Evolutionary conservation across 1,140 invertebrate species (phyloP), one percentile per base, ranked within the genome.

Genomic region (Hycleus cichorii): DNA sequence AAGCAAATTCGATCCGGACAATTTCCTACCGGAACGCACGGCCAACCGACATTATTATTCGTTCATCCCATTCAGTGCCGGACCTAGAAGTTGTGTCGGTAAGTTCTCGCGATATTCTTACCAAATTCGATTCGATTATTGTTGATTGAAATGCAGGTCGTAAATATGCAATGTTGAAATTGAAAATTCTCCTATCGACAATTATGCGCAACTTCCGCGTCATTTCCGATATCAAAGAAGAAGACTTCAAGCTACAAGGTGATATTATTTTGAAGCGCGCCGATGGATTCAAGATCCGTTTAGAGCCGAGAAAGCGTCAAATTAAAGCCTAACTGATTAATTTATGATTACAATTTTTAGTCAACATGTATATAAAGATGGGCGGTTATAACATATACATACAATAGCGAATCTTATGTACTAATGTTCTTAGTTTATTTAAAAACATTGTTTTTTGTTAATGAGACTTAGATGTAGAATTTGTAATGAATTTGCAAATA

Each of bases 41-140:
- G 81, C 86, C 49, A 83, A 84, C 69, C 78, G 92, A 69, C 87
- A 87, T 72, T 92, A 92, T 64, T 95, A 91, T 71, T 81, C 89
- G 24, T 95, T 87, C 65, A 85, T 95, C 53, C 92, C 92, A 1
- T 95, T 95, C 78, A 91, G 89, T 60, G 92, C 92, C 62, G 92
- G 91, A 18, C 88, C 88, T 8, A 81, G 86, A 52, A 89, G 87
- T 74, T 91, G 89, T 68, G 88, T 91, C 26, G 90, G 87, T 89
- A 69, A 78, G 79, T 72, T 24, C 9, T 11, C 6, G 6, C 12
- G 12, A 11, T 24, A 11, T 8, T 18, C 4, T 25, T 26, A n/a
- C 50, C 2, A 38, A 57, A 39, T 18, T 45, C n/a, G 11, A 11
- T 48, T 9, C 25, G 12, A 12, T 42, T n/a, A 3, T 50, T 47